Base-by-base conservation (phyloP, 1,140 invertebrate species). In the Ylistrum balloti region DNA sequence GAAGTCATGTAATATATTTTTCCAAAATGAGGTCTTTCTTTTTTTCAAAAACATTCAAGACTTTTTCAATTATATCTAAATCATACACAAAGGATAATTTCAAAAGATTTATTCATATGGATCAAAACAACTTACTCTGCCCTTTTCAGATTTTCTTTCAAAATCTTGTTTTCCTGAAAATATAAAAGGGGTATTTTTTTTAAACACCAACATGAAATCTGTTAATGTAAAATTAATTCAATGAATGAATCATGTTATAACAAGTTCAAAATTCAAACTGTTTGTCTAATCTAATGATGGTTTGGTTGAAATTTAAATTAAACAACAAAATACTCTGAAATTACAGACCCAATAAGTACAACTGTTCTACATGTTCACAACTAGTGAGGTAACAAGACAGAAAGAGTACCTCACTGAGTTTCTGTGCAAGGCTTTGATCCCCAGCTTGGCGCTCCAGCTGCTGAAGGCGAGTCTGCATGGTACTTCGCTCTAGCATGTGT, bases 401-500 rank as follows among this genome's bases (percentile, higher is more conserved):
- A 22, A 34, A 28, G 20, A 45, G 88, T 89, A 94, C 95, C 91
- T 95, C 94, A n/a, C 89, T 88, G 32, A 95, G 90, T 90, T 93
- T 93, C 88, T 95, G 93, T 0, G 93, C 33, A n/a, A 91, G 32
- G 20, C 86, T 87, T 35, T 91, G 90, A 45, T 94, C 94, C 9
- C 93, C 93, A 35, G 91, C 88, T 85, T 93, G 91, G 45, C 56
- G 86, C 87, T 95, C 94, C 33, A 94, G 85, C 87, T 94, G 91
- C 33, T 93, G 93, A 33, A 95, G 90, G 33, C 90, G 90, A 9
- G 91, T 91, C 33, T 93, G 93, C 35, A 94, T 74, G 2, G 90
- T 91, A 88, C 89, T 93, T 17, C 88, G 92, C 90, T 97, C 97
- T 0, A 96, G 95, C 33, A 96, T 94, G 90, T 97, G 97, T 90